Conservation (phyloP, 2,888 invertebrate species). For the Ethmia dodecea region DNA sequence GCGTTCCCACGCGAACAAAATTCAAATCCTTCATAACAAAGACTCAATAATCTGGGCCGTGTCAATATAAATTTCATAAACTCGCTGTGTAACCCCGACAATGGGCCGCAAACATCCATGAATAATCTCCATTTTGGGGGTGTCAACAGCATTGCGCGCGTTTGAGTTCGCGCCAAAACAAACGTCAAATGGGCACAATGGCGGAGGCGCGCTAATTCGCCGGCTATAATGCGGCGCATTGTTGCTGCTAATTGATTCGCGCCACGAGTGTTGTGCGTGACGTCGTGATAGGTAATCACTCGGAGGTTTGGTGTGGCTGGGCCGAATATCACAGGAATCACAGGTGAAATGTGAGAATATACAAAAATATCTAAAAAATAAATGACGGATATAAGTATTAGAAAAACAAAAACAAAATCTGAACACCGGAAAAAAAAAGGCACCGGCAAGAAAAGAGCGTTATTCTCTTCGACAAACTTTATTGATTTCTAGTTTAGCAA, state of each 20-base stretch:
- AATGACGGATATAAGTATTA: too few relatives aligned
- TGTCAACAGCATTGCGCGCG: constrained; percentile 63
- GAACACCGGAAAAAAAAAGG: too few relatives aligned
- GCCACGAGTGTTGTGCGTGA: constrained; percentile 2
- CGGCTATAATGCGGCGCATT: constrained; percentile 53
- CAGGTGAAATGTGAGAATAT: too few relatives aligned
- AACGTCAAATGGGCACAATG: constrained; percentile 60
- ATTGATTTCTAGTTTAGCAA: too few relatives aligned
- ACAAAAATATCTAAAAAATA: too few relatives aligned
- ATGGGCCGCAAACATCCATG: constrained; percentile 68
- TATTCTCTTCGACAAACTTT: too few relatives aligned
- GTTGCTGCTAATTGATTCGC: constrained; percentile 55
- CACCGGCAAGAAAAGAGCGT: too few relatives aligned
- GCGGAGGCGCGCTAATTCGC: constrained; percentile 45
- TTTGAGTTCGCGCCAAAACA: constrained; percentile 60
- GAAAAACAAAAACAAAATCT: too few relatives aligned
- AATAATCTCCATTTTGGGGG: constrained; percentile 73
- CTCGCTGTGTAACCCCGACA: constrained; percentile 59
- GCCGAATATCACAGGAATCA: too few relatives aligned
- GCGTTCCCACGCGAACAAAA: constrained; percentile 44
- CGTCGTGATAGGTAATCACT: neutral
- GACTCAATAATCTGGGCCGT: constrained; percentile 66
- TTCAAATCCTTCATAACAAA: constrained; percentile 67
- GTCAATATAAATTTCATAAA: constrained; percentile 74
- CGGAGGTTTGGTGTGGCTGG: too few relatives aligned